Percentiles rank a stretch among this genome's conserved stretches.
Evolutionary conservation across 1,140 invertebrate species (phyloP).

Genomic region (Ceratosolen solmsi): DNA sequence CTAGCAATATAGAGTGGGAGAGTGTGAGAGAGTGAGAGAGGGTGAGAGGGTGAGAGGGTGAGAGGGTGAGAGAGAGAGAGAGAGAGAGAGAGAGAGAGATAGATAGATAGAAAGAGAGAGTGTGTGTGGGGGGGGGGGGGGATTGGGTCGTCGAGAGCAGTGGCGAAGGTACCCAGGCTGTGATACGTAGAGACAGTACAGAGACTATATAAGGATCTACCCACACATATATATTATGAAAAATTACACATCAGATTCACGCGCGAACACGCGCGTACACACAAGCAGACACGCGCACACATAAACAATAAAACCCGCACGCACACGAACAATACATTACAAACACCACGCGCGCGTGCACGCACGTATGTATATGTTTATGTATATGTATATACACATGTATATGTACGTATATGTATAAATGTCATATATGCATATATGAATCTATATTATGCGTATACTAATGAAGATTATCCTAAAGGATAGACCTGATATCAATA

Average conservation of each 20-base stretch:
- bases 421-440: constrained; percentile 18
- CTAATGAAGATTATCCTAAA: constrained; percentile 58
- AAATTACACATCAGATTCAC: constrained; percentile 20
- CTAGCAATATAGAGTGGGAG: background rate
- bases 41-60: background rate
- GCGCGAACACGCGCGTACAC: background rate
- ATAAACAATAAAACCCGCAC: background rate
- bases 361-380: constrained; percentile 7
- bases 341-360: background rate
- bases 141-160: constrained; percentile 60
- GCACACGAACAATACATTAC: too few relatives aligned
- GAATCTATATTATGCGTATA: constrained; percentile 44
- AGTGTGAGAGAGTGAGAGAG: background rate
- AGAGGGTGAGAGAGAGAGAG: constrained; percentile 2
- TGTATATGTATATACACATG: constrained; percentile 48
- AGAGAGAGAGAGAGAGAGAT: constrained; percentile 23
- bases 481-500: constrained; percentile 69
- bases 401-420: background rate
- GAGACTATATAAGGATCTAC: constrained; percentile 72
- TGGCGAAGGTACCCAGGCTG: constrained; percentile 73
- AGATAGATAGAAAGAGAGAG: constrained; percentile 5
- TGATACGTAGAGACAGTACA: constrained; percentile 74
- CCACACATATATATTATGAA: constrained; percentile 68
- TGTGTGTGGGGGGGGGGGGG: background rate
- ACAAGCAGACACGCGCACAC: background rate